Evolutionary conservation across 1,140 invertebrate genomes (phyloP).

Genomic region (Thrips palmi): DNA sequence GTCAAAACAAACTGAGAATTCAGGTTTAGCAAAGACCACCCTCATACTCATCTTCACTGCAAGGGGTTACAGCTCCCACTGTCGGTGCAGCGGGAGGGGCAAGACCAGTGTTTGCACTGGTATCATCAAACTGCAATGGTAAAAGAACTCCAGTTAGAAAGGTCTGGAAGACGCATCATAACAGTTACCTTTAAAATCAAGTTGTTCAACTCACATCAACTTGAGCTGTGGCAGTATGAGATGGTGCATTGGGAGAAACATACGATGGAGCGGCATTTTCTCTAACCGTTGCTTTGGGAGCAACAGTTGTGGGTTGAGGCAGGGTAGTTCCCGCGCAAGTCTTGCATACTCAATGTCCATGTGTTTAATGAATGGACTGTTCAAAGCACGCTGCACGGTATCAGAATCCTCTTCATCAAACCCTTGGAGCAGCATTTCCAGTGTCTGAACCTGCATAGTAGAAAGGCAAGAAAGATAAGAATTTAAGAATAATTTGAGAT

Average conservation of each 20-base stretch:
- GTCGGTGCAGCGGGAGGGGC: too few species aligned
- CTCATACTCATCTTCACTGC: too few species aligned
- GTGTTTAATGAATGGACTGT: slow-evolving; percentile 75
- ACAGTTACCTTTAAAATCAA: too few species aligned
- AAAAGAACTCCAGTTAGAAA: too few species aligned
- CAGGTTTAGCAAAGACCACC: too few species aligned
- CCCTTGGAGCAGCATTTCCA: slow-evolving; percentile 66
- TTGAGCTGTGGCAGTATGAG: too few species aligned
- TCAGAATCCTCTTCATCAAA: slow-evolving; percentile 84
- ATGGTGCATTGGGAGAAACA: slow-evolving; percentile 38
- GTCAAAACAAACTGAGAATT: too few species aligned
- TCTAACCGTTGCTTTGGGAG: slow-evolving; percentile 36
- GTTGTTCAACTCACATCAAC: too few species aligned
- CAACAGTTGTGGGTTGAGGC: slow-evolving; percentile 38
- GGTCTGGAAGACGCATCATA: too few species aligned
- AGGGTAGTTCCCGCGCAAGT: slow-evolving; percentile 53
- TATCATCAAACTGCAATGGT: too few species aligned
- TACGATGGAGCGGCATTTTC: slow-evolving; percentile 53
- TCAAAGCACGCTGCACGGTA: slow-evolving; percentile 48
- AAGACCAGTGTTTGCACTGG: too few species aligned
- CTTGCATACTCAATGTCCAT: slow-evolving; percentile 89
- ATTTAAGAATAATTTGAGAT: not conserved
- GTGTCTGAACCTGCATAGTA: slow-evolving; percentile 42
- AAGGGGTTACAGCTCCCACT: too few species aligned
- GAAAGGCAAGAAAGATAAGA: not conserved